Evolutionary conservation across 2,797 vertebrate species (phyloP).

Genomic region (Setipinna tenuifilis): DNA sequence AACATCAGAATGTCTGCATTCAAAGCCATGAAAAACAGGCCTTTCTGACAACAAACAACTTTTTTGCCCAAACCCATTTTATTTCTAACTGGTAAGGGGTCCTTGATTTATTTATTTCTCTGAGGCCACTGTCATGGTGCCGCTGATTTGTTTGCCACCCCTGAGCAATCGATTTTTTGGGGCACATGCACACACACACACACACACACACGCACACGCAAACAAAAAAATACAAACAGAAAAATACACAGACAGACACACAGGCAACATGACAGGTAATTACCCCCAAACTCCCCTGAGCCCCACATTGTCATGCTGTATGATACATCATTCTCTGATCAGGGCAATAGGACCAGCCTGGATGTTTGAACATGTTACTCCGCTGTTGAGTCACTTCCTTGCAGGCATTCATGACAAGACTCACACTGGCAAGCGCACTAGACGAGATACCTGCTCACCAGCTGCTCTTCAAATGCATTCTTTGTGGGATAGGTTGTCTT

Average conservation of each 20-base stretch:
- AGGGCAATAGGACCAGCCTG: neutral
- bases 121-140: slow-evolving; percentile 4
- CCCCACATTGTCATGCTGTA: slow-evolving; percentile 31
- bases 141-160: slow-evolving; percentile 15
- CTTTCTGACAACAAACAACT: neutral
- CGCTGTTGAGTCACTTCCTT: slow-evolving; percentile 15
- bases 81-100: neutral
- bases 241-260: slow-evolving; percentile 26
- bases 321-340: slow-evolving; percentile 33
- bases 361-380: slow-evolving; percentile 11
- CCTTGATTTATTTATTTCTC: slow-evolving; percentile 13
- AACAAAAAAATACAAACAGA: slow-evolving; percentile 6
- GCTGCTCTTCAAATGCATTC: too few species aligned
- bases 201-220: neutral
- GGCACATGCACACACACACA: neutral
- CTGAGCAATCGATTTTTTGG: slow-evolving; percentile 28
- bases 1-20: neutral
- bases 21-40: neutral
- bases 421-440: neutral
- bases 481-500: too few species aligned
- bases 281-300: slow-evolving; percentile 31
- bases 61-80: neutral
- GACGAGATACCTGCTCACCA: too few species aligned
- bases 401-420: neutral
- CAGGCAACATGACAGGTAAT: slow-evolving; percentile 40